Conservation (phyloP, 1,140 invertebrate genomes). For the Neodiprion pinetum region DNA sequence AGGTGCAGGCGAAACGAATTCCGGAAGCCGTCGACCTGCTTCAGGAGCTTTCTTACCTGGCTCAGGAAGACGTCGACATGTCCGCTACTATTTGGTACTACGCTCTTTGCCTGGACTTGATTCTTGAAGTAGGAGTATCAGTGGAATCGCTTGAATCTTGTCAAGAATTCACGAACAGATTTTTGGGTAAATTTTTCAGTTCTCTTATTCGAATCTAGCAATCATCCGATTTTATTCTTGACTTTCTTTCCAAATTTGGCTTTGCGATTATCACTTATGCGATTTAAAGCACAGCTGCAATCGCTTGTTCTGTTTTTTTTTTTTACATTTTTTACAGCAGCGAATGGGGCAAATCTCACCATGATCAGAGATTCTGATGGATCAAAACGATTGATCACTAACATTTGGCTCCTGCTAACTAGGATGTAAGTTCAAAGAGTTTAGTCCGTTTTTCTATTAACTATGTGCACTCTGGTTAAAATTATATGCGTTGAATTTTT, state of each 20-base stretch:
- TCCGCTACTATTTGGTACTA: slow-evolving; percentile 49
- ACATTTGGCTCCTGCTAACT: slow-evolving; percentile 37
- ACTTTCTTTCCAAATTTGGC: no score
- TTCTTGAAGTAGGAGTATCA: slow-evolving; percentile 38
- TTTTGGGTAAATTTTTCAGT: slow-evolving; percentile 27
- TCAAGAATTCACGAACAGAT: slow-evolving; percentile 21
- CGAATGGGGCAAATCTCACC: background rate
- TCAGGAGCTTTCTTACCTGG: slow-evolving; percentile 26
- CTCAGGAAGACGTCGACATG: slow-evolving; percentile 36
- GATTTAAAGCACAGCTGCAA: no score
- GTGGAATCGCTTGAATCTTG: slow-evolving; percentile 38
- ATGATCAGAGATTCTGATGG: slow-evolving; percentile 32
- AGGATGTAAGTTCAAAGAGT: slow-evolving; percentile 36
- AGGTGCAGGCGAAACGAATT: slow-evolving; percentile 39
- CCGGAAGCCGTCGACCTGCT: slow-evolving; percentile 39
- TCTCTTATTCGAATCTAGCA: no score
- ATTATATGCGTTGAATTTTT: no score
- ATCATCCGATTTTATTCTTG: no score
- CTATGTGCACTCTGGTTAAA: no score
- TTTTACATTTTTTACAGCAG: background rate
- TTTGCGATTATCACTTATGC: no score
- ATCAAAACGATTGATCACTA: slow-evolving; percentile 26
- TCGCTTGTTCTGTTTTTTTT: no score
- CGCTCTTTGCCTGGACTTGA: slow-evolving; percentile 41
- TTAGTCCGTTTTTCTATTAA: no score